Conservation (phyloP, 2,888 invertebrate species). For the Tubulanus polymorphus region DNA sequence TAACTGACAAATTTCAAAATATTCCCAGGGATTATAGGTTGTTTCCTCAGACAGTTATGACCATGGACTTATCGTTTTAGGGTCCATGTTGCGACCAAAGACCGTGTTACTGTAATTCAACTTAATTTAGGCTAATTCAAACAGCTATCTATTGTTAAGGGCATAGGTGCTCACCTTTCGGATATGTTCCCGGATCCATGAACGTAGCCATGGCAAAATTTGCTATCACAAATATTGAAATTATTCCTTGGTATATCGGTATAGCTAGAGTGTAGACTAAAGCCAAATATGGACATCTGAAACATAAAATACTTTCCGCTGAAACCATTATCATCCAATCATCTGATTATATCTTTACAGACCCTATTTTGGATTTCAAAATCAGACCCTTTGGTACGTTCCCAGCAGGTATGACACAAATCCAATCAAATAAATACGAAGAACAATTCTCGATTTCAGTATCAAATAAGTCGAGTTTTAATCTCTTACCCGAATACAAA, state of each 20-base stretch:
- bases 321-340: not conserved
- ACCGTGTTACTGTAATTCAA: too few relatives aligned
- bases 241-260: constrained; percentile 80
- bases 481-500: constrained; percentile 95
- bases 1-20: too few relatives aligned
- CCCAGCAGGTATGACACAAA: not conserved
- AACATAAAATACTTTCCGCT: constrained; percentile 18
- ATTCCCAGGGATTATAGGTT: too few relatives aligned
- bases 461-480: too few relatives aligned
- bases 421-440: not conserved
- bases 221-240: constrained; percentile 95
- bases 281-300: constrained; percentile 40
- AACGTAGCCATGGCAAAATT: constrained; percentile 98
- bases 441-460: too few relatives aligned
- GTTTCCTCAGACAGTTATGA: too few relatives aligned
- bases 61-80: too few relatives aligned
- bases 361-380: too few relatives aligned
- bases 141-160: too few relatives aligned
- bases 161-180: constrained; percentile 81
- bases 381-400: not conserved
- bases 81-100: too few relatives aligned
- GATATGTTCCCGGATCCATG: constrained; percentile 98
- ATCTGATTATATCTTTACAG: too few relatives aligned
- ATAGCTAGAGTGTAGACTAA: constrained; percentile 31
- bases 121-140: too few relatives aligned